Evolutionary conservation across 1,140 invertebrate genomes (phyloP), one percentile per base, ranked within the genome.

Genomic region (Sitophilus oryzae): DNA sequence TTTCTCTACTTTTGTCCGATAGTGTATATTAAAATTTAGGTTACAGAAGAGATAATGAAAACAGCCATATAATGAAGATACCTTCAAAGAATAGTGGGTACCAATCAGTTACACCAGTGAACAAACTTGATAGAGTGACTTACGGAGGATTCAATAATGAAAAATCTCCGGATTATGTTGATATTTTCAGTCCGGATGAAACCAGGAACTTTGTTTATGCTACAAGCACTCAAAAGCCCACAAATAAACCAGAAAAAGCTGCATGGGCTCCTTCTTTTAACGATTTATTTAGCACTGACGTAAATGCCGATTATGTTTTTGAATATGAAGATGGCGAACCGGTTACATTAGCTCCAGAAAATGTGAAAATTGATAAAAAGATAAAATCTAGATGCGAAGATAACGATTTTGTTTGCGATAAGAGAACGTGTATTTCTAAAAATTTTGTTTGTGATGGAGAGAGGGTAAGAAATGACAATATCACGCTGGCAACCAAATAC

Each of bases 361-460:
- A 64, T 37, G 18, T 57, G 2, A 22, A 36, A n/a, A 36, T 40
- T 3, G 59, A 49, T 4, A 55, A 51, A 22, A 25, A 30, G 16
- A 61, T 50, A 18, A 52, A 58, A 20, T 20, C 35, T 11, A 38
- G 23, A 50, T 65, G 63, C 41, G 52, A 43, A 5, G 53, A 61
- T 3, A 51, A 53, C 21, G 62, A 64, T 43, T 71, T 69, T 52
- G 22, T 59, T 40, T 71, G 70, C 42, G 52, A 40, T 18, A 34
- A 52, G 14, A 52, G 60, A 6, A 47, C 36, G 16, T 95, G 91
- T 66, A 85, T 94, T 40, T 76, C 82, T 0, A 71, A 73, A 23
- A 69, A 72, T 3, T 82, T 78, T 77, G 74, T 84, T 0, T 91
- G 89, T 73, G 86, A 91, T 70, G 81, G 81, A 1, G 77, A 82